phyloP scores from a whole-genome alignment of 2,113 vertebrate genomes.

The Micronycteris hirsuta region DNA sequence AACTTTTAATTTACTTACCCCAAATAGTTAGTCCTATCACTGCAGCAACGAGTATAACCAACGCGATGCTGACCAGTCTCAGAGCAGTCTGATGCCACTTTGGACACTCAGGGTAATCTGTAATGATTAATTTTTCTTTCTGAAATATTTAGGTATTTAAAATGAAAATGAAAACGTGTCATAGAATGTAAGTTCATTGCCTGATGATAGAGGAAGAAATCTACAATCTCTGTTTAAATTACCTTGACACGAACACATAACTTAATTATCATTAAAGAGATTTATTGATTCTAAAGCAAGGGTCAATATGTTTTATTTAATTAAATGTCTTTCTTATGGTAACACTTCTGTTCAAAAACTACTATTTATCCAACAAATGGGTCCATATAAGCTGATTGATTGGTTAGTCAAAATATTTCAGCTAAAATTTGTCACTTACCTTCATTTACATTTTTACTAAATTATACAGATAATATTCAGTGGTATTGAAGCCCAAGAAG shows the following conservation, averaged over 20 bases:
- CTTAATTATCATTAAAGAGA: neutral
- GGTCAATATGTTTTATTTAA: neutral
- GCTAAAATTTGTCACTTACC: neutral
- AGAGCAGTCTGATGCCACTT: conserved; percentile 25
- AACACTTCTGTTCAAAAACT: neutral
- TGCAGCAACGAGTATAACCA: neutral
- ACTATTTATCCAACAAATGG: neutral
- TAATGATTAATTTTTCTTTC: conserved; percentile 11
- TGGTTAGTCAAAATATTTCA: neutral
- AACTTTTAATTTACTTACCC: neutral
- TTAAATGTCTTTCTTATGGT: neutral
- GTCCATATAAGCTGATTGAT: neutral
- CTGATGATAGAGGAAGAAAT: neutral
- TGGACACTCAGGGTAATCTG: conserved; percentile 26
- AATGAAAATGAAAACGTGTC: neutral
- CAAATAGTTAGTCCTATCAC: neutral
- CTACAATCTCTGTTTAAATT: neutral
- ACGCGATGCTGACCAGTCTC: neutral
- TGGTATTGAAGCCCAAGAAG: neutral
- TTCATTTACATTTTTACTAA: neutral
- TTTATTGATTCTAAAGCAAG: neutral
- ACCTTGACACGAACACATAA: neutral
- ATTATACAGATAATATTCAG: neutral
- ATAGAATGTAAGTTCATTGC: neutral
- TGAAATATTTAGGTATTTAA: neutral